Base-by-base conservation (phyloP, 2,797 vertebrate species). In the Sebastes variabilis region DNA sequence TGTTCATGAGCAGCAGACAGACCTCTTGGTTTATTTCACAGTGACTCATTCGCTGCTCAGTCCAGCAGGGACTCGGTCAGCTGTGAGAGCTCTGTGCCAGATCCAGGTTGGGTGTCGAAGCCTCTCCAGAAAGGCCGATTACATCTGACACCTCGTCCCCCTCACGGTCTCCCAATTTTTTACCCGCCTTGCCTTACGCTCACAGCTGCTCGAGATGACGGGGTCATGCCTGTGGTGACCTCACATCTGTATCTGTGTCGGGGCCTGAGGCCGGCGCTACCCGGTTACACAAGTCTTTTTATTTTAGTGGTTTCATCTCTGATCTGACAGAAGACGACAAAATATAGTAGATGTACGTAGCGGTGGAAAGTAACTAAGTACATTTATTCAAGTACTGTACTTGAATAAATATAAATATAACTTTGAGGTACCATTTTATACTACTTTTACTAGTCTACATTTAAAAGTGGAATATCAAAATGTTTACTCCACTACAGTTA, bases 141-240 rank as follows among this genome's bases (percentile, higher is more conserved):
- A 62, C 68, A 66, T 90, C 66, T 66, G 90, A 93, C 90, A 81
- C 86, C 81, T 72, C 32, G n/a, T 60, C 70, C 71, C 72, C 66
- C 30, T 22, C n/a, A 6, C 64, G 8, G 65, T 76, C 87, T 34
- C 54, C 64, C 59, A 79, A 82, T 85, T 75, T 34, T 38, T 49
- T 27, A 72, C 30, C 72, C 80, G 29, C 12, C 54, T 72, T 5
- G 14, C 65, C 62, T 20, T 3, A 14, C 27, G 9, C 81, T 81
- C 42, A 5, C 79, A 81, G 78, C 87, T 85, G 75, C 70, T 71
- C 6, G 0, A 24, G 42, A 81, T 80, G 89, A 88, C 76, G 11
- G 25, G 58, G 62, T 46, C 20, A 49, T 73, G 72, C 71, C 71
- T 60, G 77, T 38, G 24, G 30, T 38, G 61, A 81, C 75, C 70